Conservation (phyloP, 1,140 invertebrate species). For the Tenebrio molitor region DNA sequence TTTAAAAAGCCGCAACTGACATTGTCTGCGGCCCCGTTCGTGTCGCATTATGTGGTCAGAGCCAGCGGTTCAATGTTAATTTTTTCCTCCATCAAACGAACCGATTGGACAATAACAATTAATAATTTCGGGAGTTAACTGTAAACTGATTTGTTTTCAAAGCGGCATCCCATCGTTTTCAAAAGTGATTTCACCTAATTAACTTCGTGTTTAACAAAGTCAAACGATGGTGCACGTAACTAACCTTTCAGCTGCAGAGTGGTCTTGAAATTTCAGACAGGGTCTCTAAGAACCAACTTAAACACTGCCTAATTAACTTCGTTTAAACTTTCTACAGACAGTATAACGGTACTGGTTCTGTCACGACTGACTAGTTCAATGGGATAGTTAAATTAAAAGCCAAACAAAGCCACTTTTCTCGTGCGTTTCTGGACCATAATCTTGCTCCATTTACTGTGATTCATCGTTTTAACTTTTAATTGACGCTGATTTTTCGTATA, state of each 20-base stretch:
- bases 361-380: slow-evolving; percentile 38
- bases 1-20: too few species aligned
- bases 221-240: neutral
- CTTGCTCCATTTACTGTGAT: slow-evolving; percentile 43
- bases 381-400: slow-evolving; percentile 32
- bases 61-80: too few species aligned
- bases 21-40: too few species aligned
- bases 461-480: too few species aligned
- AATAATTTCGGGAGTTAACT: too few species aligned
- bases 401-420: slow-evolving; percentile 21
- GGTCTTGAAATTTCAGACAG: slow-evolving; percentile 28
- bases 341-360: slow-evolving; percentile 15
- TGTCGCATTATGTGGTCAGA: too few species aligned
- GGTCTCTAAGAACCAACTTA: slow-evolving; percentile 1
- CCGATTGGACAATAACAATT: too few species aligned
- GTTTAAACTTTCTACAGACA: slow-evolving; percentile 40
- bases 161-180: too few species aligned
- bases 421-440: neutral
- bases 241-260: slow-evolving; percentile 10
- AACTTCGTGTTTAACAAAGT: too few species aligned
- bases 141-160: too few species aligned
- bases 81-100: too few species aligned
- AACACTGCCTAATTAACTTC: slow-evolving; percentile 28
- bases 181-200: too few species aligned
- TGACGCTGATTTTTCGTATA: slow-evolving; percentile 12